Conservation (phyloP, 1,140 invertebrate species). For the Cyphomyrmex costatus region DNA sequence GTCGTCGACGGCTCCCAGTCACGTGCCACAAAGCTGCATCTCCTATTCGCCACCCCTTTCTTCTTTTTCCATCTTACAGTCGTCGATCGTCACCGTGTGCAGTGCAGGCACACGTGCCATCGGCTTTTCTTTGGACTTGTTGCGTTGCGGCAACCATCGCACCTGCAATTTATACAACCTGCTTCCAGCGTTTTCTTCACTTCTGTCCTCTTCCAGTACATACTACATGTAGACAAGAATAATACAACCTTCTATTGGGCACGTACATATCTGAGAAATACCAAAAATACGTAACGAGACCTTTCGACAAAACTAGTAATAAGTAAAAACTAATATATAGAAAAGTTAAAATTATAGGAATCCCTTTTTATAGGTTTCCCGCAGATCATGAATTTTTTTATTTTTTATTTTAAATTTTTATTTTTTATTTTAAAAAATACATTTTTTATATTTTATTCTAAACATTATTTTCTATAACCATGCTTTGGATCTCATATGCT, state of each 20-base stretch:
- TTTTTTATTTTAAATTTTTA: background rate
- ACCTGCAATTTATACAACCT: slow-evolving; percentile 50
- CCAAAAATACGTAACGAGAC: background rate
- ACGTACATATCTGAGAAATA: background rate
- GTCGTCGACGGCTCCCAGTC: slow-evolving; percentile 53
- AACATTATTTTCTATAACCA: background rate
- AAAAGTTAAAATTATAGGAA: background rate
- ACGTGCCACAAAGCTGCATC: slow-evolving; percentile 44
- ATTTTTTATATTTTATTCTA: background rate
- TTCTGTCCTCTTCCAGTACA: background rate
- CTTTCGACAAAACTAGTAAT: background rate
- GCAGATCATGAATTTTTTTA: background rate
- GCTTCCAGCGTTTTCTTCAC: background rate
- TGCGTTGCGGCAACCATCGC: slow-evolving; percentile 38
- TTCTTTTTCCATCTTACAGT: slow-evolving; percentile 13
- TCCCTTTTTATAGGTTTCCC: background rate
- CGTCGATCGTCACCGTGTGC: slow-evolving; percentile 18
- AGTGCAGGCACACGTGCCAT: background rate
- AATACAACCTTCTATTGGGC: background rate
- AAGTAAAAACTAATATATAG: background rate
- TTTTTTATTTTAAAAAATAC: background rate
- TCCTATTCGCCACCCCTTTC: background rate
- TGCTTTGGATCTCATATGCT: background rate
- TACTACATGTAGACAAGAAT: slow-evolving; percentile 16
- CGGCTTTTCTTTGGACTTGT: slow-evolving; percentile 52